A percentile compares a stretch with the other conserved stretches of the same genome.
Conservation (phyloP, 2,797 vertebrate species). For the Parauchenoglanis punctatus region DNA sequence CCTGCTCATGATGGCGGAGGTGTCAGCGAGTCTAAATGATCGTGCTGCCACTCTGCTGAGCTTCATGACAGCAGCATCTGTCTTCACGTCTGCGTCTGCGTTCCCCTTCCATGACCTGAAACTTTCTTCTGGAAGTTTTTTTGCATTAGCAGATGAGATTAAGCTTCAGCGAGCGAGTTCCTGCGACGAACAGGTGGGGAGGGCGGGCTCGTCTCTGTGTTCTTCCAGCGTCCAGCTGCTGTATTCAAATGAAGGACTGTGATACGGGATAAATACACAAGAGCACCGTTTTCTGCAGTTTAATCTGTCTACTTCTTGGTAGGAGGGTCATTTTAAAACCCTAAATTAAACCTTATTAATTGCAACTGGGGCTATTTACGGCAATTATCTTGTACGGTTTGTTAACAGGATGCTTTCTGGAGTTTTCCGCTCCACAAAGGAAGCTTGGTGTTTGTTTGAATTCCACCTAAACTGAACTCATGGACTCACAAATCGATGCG, state of each 20-base stretch:
- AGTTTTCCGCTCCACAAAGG: neutral
- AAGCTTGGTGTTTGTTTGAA: neutral
- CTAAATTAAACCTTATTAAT: conserved; percentile 24
- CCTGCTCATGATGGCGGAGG: conserved; percentile 46
- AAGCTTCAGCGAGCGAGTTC: conserved; percentile 1
- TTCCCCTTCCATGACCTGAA: conserved; percentile 35
- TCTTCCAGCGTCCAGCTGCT: conserved; percentile 29
- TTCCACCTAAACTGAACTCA: neutral
- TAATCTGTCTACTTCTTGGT: conserved; percentile 9
- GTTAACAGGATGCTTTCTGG: conserved; percentile 17
- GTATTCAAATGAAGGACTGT: conserved; percentile 30
- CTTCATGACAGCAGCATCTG: conserved; percentile 60
- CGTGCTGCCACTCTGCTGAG: conserved; percentile 33
- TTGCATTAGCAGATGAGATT: conserved; percentile 31
- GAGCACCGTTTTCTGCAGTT: conserved; percentile 13
- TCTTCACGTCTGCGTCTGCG: conserved; percentile 46
- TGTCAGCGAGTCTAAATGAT: conserved; percentile 41
- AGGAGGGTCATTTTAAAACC: conserved; percentile 21
- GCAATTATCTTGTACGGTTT: conserved; percentile 24
- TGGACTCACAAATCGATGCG: neutral
- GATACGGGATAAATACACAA: neutral
- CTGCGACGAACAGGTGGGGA: conserved; percentile 36
- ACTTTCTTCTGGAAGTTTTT: conserved; percentile 47
- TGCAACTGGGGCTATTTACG: conserved; percentile 4
- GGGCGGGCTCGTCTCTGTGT: neutral